Conservation (phyloP, 1,140 invertebrate genomes). For the Drosophila ficusphila region DNA sequence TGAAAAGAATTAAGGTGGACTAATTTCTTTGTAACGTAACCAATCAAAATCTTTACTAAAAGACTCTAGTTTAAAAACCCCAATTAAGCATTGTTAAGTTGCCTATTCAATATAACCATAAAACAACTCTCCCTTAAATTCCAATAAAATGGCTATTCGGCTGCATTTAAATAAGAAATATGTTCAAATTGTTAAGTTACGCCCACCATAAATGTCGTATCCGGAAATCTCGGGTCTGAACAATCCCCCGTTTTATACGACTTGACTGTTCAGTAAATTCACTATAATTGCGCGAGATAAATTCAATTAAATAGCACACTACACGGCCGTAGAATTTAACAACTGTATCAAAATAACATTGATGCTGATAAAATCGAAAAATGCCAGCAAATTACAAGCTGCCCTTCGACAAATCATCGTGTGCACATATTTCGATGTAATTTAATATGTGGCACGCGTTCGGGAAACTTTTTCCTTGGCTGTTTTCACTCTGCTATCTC, state of each 20-base stretch:
- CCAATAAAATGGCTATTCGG: constrained; percentile 4
- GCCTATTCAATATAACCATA: neutral
- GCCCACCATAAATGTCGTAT: constrained; percentile 21
- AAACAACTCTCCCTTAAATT: neutral
- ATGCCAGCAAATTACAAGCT: constrained; percentile 79
- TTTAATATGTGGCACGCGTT: constrained; percentile 81
- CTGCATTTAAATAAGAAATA: constrained; percentile 40
- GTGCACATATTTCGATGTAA: constrained; percentile 79
- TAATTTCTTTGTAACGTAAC: too few species aligned
- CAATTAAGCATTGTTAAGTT: neutral
- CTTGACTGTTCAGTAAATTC: constrained; percentile 47
- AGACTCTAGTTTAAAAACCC: neutral
- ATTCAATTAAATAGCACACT: constrained; percentile 69
- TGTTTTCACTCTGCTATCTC: constrained; percentile 6
- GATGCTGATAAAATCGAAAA: constrained; percentile 62
- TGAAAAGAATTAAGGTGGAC: too few species aligned
- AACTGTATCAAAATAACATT: constrained; percentile 76
- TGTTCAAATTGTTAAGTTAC: constrained; percentile 32
- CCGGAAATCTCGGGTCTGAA: neutral
- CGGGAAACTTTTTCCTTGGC: constrained; percentile 55
- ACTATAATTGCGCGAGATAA: constrained; percentile 60
- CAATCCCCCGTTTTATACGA: constrained; percentile 11
- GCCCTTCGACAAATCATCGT: constrained; percentile 55
- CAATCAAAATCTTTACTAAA: too few species aligned
- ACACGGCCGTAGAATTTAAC: constrained; percentile 38